Base-by-base conservation (phyloP, 2,888 invertebrate species). In the Melipona bicolor region DNA sequence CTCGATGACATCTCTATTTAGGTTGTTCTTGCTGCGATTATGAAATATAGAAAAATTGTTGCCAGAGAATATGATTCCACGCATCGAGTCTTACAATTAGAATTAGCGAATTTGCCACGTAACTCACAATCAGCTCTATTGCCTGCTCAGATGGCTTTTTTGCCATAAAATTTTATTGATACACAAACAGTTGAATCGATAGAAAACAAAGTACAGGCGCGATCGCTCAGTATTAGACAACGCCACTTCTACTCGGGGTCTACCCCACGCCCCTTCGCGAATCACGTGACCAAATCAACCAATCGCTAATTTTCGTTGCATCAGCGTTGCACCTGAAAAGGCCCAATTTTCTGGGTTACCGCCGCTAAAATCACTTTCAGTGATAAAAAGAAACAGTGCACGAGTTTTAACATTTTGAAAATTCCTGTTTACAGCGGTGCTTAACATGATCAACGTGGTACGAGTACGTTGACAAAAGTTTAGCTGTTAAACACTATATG, bases 1-100 rank as follows among this genome's bases (percentile, higher is more conserved):
- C 49, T 9, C 59, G 72, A 61, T 72, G 61, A 32, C 72, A 72
- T 27, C 17, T 72, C 27, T 61, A 62, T 61, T 61, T 62, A 72
- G 61, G 27, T 72, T 49, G 61, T 72, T 72, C 27, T 61, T 50
- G 27, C 61, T 62, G 27, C 72, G 72, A 72, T 61, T 62, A 9
- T 43, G 9, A 43, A 36, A 36, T 36, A 27, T 27, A 27, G 21
- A 27, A 72, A 61, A 61, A 72, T 49, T 49, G 21, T 15, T 21
- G 43, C 27, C 61, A 3, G 43, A 59, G n/a, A n/a, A 70, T n/a
- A 61, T 24, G 49, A 24, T 71, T 43, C 19, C 36, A 27, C 0
- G 32, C 32, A 32, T 32, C 32, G 19, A 43, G 43, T 27, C n/a
- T 32, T 65, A 17, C 9, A 43, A 36, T 36, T 6, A 36, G 36